These are phyloP conservation scores for Epinephelus awoara DNA, from an alignment of 2,797 vertebrate genomes.

Conservation along the genomic window DNA sequence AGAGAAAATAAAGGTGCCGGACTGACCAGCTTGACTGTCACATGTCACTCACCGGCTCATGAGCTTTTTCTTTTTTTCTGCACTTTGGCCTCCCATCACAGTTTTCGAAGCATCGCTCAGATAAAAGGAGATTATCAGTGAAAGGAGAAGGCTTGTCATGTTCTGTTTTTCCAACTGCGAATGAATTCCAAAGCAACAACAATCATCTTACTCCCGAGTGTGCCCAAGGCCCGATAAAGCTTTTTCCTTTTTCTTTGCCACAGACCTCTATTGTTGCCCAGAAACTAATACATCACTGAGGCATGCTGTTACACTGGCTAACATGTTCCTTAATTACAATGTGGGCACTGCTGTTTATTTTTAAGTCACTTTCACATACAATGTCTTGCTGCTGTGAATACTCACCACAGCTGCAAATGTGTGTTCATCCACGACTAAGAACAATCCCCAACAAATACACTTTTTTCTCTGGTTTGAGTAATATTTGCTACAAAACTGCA, in stretches of 20 bases:
- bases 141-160: too few relatives aligned
- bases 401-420: conserved; percentile 1
- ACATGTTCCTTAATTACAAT: neutral
- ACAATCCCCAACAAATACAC: neutral
- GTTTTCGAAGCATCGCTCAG: neutral
- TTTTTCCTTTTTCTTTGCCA: neutral
- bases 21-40: conserved; percentile 38
- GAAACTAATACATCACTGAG: neutral
- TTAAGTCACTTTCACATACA: neutral
- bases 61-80: neutral
- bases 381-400: neutral
- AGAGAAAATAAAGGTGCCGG: conserved; percentile 4
- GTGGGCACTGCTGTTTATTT: neutral
- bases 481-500: neutral
- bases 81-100: neutral
- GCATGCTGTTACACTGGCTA: too few relatives aligned
- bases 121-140: neutral
- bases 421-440: conserved; percentile 4
- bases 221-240: neutral
- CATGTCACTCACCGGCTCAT: conserved; percentile 15
- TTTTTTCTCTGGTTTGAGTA: neutral
- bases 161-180: neutral
- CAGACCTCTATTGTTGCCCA: neutral
- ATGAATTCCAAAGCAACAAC: neutral
- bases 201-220: neutral